Evolutionary conservation across 2,113 vertebrate genomes (phyloP).

Genomic region (Zapus hudsonius): DNA sequence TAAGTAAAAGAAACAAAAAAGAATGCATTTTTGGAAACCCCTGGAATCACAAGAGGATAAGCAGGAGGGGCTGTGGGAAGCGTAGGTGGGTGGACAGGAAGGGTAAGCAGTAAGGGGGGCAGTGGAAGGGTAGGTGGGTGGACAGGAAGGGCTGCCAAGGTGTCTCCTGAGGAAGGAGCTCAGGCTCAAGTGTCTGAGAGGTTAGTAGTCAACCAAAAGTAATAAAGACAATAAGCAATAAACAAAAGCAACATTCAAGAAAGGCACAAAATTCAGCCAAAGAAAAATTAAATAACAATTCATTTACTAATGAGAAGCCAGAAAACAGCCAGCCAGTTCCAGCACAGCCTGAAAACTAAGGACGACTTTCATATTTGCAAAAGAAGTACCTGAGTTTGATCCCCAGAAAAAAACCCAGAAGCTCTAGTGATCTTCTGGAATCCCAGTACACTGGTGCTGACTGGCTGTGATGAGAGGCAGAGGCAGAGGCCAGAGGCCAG

Average conservation of each 20-base stretch:
- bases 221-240: background rate
- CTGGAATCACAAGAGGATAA: background rate
- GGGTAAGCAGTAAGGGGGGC: background rate
- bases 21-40: background rate
- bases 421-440: too few species aligned
- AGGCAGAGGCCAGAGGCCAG: too few species aligned
- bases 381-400: too few species aligned
- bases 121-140: background rate
- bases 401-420: too few species aligned
- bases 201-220: background rate
- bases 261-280: too few species aligned
- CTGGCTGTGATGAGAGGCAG: too few species aligned
- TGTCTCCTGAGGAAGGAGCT: background rate
- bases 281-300: too few species aligned
- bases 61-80: background rate
- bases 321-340: background rate
- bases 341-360: background rate
- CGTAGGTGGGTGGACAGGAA: fast-evolving
- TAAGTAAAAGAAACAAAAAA: background rate
- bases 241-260: too few species aligned
- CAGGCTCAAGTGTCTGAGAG: background rate
- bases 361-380: background rate
- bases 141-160: background rate
- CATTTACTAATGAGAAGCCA: too few species aligned
- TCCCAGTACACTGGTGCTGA: too few species aligned